A percentile compares a stretch with the other conserved stretches of the same genome.
Evolutionary conservation across 2,113 vertebrate genomes (phyloP).

Genomic region (Steatornis caripensis): DNA sequence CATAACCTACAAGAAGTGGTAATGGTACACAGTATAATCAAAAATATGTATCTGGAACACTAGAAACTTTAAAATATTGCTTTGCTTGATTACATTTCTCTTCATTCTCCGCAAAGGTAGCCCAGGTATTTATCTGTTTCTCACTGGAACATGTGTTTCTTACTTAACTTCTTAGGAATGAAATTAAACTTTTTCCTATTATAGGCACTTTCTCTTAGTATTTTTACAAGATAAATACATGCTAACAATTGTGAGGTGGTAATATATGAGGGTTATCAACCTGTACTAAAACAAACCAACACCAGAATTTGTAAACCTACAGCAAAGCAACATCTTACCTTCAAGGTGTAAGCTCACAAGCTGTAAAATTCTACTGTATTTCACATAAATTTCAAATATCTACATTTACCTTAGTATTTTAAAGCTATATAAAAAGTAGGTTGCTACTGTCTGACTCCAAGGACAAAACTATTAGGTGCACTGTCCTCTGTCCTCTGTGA

Average conservation of each 20-base stretch:
- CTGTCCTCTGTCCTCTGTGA: neutral
- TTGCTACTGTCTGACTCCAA: neutral
- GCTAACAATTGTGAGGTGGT: neutral
- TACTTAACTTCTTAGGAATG: neutral
- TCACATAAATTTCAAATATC: neutral
- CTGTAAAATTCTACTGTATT: neutral
- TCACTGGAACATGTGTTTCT: neutral
- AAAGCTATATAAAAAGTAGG: too few species aligned
- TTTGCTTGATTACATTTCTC: neutral
- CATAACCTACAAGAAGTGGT: neutral
- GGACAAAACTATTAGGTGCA: neutral
- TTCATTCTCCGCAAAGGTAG: neutral
- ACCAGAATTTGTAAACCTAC: neutral
- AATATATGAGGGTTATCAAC: neutral
- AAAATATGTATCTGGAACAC: neutral
- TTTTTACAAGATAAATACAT: neutral
- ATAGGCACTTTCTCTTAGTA: neutral
- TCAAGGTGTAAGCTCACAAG: neutral
- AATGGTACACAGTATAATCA: neutral
- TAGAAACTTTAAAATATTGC: neutral
- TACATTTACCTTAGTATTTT: neutral
- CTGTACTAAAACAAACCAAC: neutral
- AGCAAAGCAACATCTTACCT: neutral
- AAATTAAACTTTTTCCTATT: neutral
- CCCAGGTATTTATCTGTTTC: neutral